Percentiles rank a stretch among this genome's conserved stretches.
Conservation (phyloP, 2,113 vertebrate species). For the Ellobius talpinus region DNA sequence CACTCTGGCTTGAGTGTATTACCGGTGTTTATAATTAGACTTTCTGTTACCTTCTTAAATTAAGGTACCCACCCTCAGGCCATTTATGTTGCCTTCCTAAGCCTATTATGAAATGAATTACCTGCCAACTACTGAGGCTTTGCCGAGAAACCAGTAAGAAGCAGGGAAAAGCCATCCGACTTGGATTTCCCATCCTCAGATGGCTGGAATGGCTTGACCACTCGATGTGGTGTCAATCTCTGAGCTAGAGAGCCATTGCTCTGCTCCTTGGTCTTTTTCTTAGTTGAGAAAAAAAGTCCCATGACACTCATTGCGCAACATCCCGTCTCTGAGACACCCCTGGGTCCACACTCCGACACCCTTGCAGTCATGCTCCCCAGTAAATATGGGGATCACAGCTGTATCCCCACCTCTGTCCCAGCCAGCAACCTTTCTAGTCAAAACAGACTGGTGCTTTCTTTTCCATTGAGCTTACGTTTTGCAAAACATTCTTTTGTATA, state of each 20-base stretch:
- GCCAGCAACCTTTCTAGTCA: constrained; percentile 60
- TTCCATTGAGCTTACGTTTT: constrained; percentile 59
- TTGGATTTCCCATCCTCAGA: background rate
- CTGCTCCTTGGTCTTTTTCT: background rate
- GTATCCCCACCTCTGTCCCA: background rate
- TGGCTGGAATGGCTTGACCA: background rate
- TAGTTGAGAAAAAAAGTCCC: background rate
- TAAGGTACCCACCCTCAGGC: constrained; percentile 5
- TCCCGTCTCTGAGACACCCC: background rate
- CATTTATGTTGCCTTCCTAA: constrained; percentile 14
- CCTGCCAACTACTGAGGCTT: background rate
- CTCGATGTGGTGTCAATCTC: background rate
- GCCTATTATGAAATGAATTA: constrained; percentile 30
- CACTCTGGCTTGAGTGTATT: background rate
- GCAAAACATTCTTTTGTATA: constrained; percentile 63
- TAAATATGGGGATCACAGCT: background rate
- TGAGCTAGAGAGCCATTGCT: background rate
- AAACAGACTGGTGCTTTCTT: background rate
- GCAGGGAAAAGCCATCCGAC: background rate
- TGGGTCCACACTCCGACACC: background rate
- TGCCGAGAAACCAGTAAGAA: constrained; percentile 10
- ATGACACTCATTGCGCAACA: background rate
- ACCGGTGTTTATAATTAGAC: background rate
- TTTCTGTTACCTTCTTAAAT: constrained; percentile 12
- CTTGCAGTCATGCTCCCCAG: background rate